Base-by-base conservation (phyloP, 2,797 vertebrate genomes). In the Molossus molossus region DNA sequence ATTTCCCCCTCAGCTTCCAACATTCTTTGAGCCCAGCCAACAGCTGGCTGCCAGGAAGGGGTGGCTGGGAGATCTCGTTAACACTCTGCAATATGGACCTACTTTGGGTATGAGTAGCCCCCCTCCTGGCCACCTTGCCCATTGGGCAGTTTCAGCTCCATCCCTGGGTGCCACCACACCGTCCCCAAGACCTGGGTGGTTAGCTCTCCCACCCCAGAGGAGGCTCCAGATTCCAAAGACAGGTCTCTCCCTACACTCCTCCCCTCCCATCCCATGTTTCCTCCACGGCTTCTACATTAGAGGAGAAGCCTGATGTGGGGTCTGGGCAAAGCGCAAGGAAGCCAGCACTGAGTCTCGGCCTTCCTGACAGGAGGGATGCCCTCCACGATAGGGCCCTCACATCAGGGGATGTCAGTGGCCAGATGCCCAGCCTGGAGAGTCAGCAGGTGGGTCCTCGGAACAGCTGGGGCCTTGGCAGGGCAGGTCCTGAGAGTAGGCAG, bases 401-500 rank as follows among this genome's bases (percentile, higher is more conserved):
- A n/a, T 77, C 70, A 75, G 84, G 72, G 57, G 73, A 80, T 25
- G 21, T 62, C 77, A 21, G 65, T 37, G 88, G 87, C 76, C 72
- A 85, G 82, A 75, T 33, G 87, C 33, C 84, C 55, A 27, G 62
- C 65, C 77, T 79, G 62, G 48, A 92, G 48, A 87, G 57, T 79
- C 40, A 67, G 92, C 70, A 77, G 87, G 45, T 80, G 18, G 27
- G 55, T 72, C 64, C 21, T 45, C 29, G 45, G 62, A 88, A 77
- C 29, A 82, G 84, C 77, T 75, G 87, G 81, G 82, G 79, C 85
- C 87, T 57, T 13, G 5, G 85, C 87, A 90, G 62, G 50, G 77
- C 50, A 82, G 87, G 92, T 95, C 94, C 95, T 73, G 87, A 97
- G 95, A 95, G 72, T 5, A 50, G 85, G 94, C 10, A 20, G 85